Conservation (phyloP, 1,140 invertebrate species). For the Caenorhabditis remanei region DNA sequence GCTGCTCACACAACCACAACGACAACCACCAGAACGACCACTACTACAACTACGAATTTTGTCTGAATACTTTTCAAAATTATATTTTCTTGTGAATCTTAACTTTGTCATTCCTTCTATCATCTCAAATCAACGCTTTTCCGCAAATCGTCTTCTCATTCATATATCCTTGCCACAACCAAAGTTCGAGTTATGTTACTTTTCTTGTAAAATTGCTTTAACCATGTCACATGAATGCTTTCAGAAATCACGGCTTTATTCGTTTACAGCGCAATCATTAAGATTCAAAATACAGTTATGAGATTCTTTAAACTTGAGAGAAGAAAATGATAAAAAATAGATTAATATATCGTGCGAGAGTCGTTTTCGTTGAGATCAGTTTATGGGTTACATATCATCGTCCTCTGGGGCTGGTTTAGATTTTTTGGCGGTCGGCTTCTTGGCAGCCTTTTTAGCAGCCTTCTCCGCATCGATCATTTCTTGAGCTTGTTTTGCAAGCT, state of each 20-base stretch:
- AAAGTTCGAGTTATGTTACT: not conserved
- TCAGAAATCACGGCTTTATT: not conserved
- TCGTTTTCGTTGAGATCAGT: constrained; percentile 9
- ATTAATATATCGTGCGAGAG: not conserved
- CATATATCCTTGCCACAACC: not conserved
- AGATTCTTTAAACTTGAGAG: not conserved
- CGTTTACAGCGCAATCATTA: not conserved
- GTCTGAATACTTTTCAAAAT: not conserved
- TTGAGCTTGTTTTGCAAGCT: not conserved
- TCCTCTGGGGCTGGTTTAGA: not conserved
- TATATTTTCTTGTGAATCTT: not conserved
- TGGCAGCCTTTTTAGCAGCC: not conserved
- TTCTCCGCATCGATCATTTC: not conserved
- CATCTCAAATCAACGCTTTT: constrained; percentile 19
- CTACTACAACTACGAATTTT: constrained; percentile 22
- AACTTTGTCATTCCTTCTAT: not conserved
- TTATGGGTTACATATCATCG: not conserved
- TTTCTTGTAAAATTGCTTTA: not conserved
- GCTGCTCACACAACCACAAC: constrained; percentile 23
- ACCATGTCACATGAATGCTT: not conserved
- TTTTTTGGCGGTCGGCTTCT: not conserved
- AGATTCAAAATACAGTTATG: not conserved
- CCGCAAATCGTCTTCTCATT: not conserved
- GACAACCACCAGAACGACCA: constrained; percentile 11
- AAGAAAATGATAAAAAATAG: constrained; percentile 1